Evolutionary conservation across 2,113 vertebrate genomes (phyloP).

Genomic region (Oryzias woworae): DNA sequence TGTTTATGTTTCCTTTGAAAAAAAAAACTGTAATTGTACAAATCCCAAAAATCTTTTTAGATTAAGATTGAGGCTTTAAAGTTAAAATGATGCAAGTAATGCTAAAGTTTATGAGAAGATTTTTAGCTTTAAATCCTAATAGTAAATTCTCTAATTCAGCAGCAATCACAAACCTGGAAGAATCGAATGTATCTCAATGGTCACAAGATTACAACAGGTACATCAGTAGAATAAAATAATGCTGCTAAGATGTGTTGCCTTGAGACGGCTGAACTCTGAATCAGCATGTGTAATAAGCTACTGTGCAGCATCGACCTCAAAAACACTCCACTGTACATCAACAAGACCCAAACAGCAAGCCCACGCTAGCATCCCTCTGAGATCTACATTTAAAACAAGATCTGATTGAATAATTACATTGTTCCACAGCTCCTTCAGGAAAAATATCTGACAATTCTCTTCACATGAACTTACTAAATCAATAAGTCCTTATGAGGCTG

Average conservation of each 20-base stretch:
- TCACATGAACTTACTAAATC: conserved; percentile 9
- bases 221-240: conserved; percentile 20
- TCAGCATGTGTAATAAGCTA: conserved; percentile 11
- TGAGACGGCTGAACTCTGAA: conserved; percentile 27
- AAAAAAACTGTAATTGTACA: too few species aligned
- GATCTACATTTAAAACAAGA: conserved; percentile 6
- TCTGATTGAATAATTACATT: neutral
- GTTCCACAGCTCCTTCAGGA: conserved; percentile 5
- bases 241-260: conserved; percentile 33
- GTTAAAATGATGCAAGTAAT: neutral
- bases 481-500: conserved; percentile 38
- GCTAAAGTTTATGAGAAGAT: neutral
- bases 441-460: neutral
- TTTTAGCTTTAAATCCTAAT: neutral
- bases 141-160: conserved; percentile 10
- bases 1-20: too few species aligned
- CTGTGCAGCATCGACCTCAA: conserved; percentile 11
- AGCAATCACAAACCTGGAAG: conserved; percentile 12
- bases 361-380: neutral
- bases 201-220: conserved; percentile 31
- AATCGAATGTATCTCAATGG: conserved; percentile 32
- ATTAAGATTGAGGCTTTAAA: neutral
- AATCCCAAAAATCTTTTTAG: neutral
- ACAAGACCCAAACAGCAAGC: neutral
- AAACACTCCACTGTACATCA: conserved; percentile 3